A percentile compares a stretch with the other conserved stretches of the same genome.
Conservation (phyloP, 1,140 invertebrate genomes). For the Orussus abietinus region DNA sequence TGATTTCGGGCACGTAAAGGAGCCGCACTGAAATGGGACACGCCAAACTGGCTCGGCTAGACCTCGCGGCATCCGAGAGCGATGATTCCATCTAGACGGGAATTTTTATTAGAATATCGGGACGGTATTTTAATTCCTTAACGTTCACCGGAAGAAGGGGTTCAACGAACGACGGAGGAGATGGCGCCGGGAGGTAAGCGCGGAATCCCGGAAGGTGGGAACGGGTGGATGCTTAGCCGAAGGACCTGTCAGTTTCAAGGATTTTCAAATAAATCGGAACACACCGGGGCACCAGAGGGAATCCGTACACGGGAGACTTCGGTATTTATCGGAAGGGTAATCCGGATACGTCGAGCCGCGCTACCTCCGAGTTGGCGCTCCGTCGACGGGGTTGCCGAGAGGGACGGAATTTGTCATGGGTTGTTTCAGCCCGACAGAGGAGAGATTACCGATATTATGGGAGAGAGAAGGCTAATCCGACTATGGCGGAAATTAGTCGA, state of each 20-base stretch:
- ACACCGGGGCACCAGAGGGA: too few relatives aligned
- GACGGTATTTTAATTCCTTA: too few relatives aligned
- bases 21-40: slow-evolving; percentile 49
- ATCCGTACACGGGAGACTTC: too few relatives aligned
- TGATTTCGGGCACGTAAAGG: slow-evolving; percentile 48
- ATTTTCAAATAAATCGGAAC: slow-evolving; percentile 33
- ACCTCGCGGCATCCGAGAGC: too few relatives aligned
- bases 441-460: background rate
- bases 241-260: slow-evolving; percentile 32
- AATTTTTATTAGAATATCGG: too few relatives aligned
- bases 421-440: background rate
- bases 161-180: background rate
- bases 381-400: too few relatives aligned
- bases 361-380: too few relatives aligned
- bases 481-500: slow-evolving; percentile 1
- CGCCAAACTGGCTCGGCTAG: slow-evolving; percentile 44
- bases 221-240: background rate
- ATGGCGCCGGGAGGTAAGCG: background rate
- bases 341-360: background rate
- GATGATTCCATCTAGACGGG: too few relatives aligned
- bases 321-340: too few relatives aligned
- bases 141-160: slow-evolving; percentile 35
- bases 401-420: background rate
- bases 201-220: background rate
- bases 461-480: too few relatives aligned